Evolutionary conservation across 2,888 invertebrate genomes (phyloP).

Genomic region (Ophion costatus): DNA sequence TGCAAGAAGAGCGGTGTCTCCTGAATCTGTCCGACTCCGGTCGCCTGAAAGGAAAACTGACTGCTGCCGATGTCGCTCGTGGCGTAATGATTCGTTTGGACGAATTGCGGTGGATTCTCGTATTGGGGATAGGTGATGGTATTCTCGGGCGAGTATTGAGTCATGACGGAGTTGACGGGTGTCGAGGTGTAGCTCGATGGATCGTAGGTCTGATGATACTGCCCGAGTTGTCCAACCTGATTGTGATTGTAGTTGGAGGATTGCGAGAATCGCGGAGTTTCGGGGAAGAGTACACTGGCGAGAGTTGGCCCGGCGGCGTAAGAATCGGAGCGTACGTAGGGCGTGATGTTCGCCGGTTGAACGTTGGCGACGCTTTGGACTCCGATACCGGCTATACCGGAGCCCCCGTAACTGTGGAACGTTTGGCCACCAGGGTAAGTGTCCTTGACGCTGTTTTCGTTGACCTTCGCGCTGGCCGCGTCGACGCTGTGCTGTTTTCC

Average conservation of each 20-base stretch:
- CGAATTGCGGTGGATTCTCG: conserved; percentile 75
- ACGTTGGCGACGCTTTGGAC: conserved; percentile 74
- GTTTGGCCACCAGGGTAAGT: conserved; percentile 69
- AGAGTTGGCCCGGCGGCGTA: conserved; percentile 75
- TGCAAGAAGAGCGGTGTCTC: conserved; percentile 78
- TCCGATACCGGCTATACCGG: conserved; percentile 71
- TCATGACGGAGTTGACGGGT: conserved; percentile 75
- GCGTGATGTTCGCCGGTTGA: conserved; percentile 71
- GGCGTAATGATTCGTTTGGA: conserved; percentile 76
- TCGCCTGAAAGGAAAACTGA: conserved; percentile 69
- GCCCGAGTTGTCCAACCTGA: conserved; percentile 74
- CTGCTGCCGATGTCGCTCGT: conserved; percentile 17
- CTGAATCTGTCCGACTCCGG: conserved; percentile 75
- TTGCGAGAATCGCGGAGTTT: conserved; percentile 76
- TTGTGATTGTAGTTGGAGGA: conserved; percentile 74
- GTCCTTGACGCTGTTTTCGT: conserved; percentile 70
- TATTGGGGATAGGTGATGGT: conserved; percentile 77
- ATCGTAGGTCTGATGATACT: conserved; percentile 76
- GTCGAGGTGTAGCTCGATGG: conserved; percentile 74
- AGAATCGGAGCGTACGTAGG: conserved; percentile 75
- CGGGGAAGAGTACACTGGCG: conserved; percentile 75
- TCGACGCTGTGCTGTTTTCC: conserved; percentile 69
- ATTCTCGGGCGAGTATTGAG: conserved; percentile 76
- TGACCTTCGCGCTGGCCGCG: conserved; percentile 64
- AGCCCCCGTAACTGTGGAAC: conserved; percentile 74